Percentiles rank a stretch among this genome's conserved stretches.
These are phyloP conservation scores for Brachyopa scutellaris DNA, from an alignment of 2,888 invertebrate genomes.

Conservation along the genomic window DNA sequence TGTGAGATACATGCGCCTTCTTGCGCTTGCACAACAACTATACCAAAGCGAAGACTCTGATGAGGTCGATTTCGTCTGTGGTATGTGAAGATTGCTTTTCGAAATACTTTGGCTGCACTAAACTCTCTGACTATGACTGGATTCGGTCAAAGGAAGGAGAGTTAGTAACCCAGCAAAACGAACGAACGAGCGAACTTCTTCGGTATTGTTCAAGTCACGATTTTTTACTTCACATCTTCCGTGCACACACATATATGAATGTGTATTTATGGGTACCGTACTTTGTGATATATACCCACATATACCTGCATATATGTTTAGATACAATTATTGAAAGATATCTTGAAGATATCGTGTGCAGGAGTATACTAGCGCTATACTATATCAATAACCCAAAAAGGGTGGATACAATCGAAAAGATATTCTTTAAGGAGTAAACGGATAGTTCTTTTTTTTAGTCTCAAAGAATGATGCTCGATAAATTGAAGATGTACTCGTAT, in stretches of 20 bases:
- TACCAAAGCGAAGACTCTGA: constrained; percentile 44
- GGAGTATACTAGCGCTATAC: constrained; percentile 60
- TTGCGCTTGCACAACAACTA: constrained; percentile 51
- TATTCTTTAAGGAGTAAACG: constrained; percentile 37
- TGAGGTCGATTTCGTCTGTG: constrained; percentile 64
- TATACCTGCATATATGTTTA: constrained; percentile 56
- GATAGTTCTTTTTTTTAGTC: constrained; percentile 51
- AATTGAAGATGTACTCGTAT: constrained; percentile 57
- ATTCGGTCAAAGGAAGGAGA: constrained; percentile 67
- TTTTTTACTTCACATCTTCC: constrained; percentile 75
- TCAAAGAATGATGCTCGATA: constrained; percentile 62
- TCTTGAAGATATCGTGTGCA: constrained; percentile 66
- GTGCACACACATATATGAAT: constrained; percentile 37
- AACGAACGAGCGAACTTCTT: constrained; percentile 75
- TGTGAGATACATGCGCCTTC: constrained; percentile 63
- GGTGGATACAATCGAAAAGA: constrained; percentile 76
- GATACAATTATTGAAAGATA: constrained; percentile 73
- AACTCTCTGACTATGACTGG: constrained; percentile 64
- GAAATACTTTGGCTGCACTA: constrained; percentile 62
- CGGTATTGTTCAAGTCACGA: constrained; percentile 81
- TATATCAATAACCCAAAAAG: constrained; percentile 82
- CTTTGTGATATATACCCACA: neutral
- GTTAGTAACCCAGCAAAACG: constrained; percentile 39
- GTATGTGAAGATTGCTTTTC: constrained; percentile 69
- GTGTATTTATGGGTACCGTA: constrained; percentile 58